Evolutionary conservation across 2,797 vertebrate species (phyloP), one percentile per base, ranked within the genome.

Genomic region (Falco rusticolus): DNA sequence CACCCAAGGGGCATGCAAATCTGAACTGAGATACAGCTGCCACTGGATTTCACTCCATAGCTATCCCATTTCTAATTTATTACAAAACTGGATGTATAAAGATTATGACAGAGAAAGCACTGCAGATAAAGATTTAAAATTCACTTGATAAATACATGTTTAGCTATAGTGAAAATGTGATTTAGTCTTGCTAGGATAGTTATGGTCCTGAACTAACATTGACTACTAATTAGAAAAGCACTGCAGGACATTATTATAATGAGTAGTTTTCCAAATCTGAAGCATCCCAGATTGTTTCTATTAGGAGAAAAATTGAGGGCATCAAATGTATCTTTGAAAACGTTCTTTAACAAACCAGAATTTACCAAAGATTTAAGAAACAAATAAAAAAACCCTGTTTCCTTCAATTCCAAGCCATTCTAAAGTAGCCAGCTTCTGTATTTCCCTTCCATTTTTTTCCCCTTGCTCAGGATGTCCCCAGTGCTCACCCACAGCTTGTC

Each of bases 181-280:
- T 78, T 87, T 61, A 60, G 47, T 50, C 74, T 51, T 84, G 51
- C 60, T 56, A 65, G 60, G 60, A 17, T 68, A 34, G 56, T 60
- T 80, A 53, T 2, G 0, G 79, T 39, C 74, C 69, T 77, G 60
- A 87, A 60, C 74, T 50, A 91, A 51, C 78, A 91, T 4, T 77
- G 91, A 78, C 53, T 87, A 31, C 69, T 77, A 80, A 94, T 89
- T 77, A 87, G n/a, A 53, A 82, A 74, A 88, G 21, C 76, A 88
- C 84, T 39, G 80, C 84, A 57, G 76, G 80, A 85, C 43, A 14
- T 57, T 31, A 78, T 69, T 51, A 43, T 65, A 84, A 78, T 18
- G 56, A 88, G 61, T 9, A 65, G 28, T n/a, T 75, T 61, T 78
- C 75, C 45, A 84, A 82, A 72, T 50, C 61, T 59, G 71, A 85